A percentile compares a stretch with the other conserved stretches of the same genome.
phyloP scores from a whole-genome alignment of 2,888 invertebrate genomes.

The Zhuqinia jingwanae region DNA sequence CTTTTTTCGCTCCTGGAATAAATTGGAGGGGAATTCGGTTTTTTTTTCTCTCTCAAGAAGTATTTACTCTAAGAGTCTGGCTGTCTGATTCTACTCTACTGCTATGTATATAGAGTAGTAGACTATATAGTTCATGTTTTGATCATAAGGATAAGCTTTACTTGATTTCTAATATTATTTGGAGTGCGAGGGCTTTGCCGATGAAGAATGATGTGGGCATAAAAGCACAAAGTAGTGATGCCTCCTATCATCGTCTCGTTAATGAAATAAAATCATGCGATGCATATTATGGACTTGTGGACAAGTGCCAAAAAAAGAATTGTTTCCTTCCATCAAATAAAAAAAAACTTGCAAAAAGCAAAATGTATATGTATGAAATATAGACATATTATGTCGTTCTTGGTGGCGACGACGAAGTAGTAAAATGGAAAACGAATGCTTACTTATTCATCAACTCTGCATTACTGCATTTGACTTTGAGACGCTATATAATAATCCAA shows the following conservation, averaged over 20 bases:
- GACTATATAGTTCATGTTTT: no score
- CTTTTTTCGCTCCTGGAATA: not conserved
- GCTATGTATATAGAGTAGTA: no score
- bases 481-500: not conserved
- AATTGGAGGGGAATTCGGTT: no score
- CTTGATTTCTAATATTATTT: not conserved
- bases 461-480: not conserved
- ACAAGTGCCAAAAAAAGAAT: constrained; percentile 6
- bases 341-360: not conserved
- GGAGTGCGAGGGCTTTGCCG: not conserved
- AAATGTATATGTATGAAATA: not conserved
- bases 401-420: no score
- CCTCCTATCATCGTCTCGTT: no score
- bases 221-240: not conserved
- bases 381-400: no score
- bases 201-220: not conserved
- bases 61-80: no score
- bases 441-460: no score
- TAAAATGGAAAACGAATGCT: no score
- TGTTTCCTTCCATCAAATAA: not conserved
- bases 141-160: no score
- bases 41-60: no score
- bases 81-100: no score
- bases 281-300: not conserved
- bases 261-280: not conserved